A percentile compares a stretch with the other conserved stretches of the same genome.
Evolutionary conservation across 2,888 invertebrate genomes (phyloP).

Genomic region (Minunthozetes semirufus): DNA sequence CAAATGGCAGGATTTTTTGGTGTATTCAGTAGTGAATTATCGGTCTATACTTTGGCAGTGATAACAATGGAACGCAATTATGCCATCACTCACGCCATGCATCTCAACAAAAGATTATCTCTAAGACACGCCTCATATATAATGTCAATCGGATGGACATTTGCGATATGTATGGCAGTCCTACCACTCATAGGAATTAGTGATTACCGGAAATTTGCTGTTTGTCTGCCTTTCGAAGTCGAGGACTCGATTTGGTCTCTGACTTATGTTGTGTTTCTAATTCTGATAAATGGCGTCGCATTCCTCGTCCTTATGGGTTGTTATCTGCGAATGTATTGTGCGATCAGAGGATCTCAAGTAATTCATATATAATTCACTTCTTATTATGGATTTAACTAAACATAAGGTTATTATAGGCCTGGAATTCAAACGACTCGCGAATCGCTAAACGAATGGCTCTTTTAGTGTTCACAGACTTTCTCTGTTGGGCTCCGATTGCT

Average conservation of each 20-base stretch:
- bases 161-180: slow-evolving; percentile 75
- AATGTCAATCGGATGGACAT: slow-evolving; percentile 87
- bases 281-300: slow-evolving; percentile 85
- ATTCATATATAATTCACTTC: background rate
- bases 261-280: slow-evolving; percentile 80
- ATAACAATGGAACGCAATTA: slow-evolving; percentile 93
- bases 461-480: slow-evolving; percentile 90
- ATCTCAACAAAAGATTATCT: slow-evolving; percentile 83
- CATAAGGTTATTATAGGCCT: slow-evolving; percentile 47
- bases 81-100: slow-evolving; percentile 96
- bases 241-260: slow-evolving; percentile 67
- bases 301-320: slow-evolving; percentile 92
- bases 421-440: slow-evolving; percentile 94
- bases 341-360: slow-evolving; percentile 73
- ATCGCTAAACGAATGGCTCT: slow-evolving; percentile 95
- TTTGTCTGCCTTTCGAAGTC: slow-evolving; percentile 91
- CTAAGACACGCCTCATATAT: slow-evolving; percentile 82
- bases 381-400: background rate
- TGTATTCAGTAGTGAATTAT: slow-evolving; percentile 84
- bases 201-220: slow-evolving; percentile 91
- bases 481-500: slow-evolving; percentile 97
- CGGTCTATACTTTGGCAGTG: slow-evolving; percentile 90
- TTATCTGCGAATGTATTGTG: slow-evolving; percentile 95
- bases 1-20: slow-evolving; percentile 90
- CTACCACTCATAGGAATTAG: slow-evolving; percentile 84